Evolutionary conservation across 2,888 invertebrate genomes (phyloP), one percentile per base, ranked within the genome.

Genomic region (Bimastos eiseni): DNA sequence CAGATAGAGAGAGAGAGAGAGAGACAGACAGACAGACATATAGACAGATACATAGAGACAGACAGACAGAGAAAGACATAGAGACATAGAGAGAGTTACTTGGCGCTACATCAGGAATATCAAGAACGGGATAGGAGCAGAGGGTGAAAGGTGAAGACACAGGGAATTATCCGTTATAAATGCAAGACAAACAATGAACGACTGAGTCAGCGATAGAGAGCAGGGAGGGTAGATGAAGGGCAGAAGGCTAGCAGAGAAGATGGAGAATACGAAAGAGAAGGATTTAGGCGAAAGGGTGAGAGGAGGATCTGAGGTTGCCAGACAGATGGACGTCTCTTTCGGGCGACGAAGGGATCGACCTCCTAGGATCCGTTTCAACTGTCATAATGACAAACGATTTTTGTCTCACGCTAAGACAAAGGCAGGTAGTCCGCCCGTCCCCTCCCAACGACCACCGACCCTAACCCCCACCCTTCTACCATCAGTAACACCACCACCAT

Each of bases 311-410:
- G 55, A 55, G 70, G 70, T 70, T 70, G 70, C 70, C 11, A 70
- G 70, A 70, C 70, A 70, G 70, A 70, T 70, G 70, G 70, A 70
- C 17, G n/a, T 70, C 8, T 70, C 13, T 70, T 11, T n/a, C 30
- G 24, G 11, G 15, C 17, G 49, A 24, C 49, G 15, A 21, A 24
- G 30, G 70, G 30, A 70, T n/a, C 30, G 24, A 3, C 49, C 2
- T 11, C 19, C 2, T 6, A 11, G 44, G 44, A 11, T 15, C n/a
- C 70, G 70, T 70, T 70, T 70, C 70, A 70, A 70, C 70, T 70
- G 70, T n/a, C 70, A n/a, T 30, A 70, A 70, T 70, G 70, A 70
- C 70, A 70, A 70, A 70, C 70, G 70, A 70, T 70, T 70, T 70
- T 30, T 70, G 70, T 70, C 70, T n/a, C 30, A 30, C 70, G 8